phyloP scores from a whole-genome alignment of 37 sponge, comb jelly and placozoan genomes.

The Hormiphora californensis region DNA sequence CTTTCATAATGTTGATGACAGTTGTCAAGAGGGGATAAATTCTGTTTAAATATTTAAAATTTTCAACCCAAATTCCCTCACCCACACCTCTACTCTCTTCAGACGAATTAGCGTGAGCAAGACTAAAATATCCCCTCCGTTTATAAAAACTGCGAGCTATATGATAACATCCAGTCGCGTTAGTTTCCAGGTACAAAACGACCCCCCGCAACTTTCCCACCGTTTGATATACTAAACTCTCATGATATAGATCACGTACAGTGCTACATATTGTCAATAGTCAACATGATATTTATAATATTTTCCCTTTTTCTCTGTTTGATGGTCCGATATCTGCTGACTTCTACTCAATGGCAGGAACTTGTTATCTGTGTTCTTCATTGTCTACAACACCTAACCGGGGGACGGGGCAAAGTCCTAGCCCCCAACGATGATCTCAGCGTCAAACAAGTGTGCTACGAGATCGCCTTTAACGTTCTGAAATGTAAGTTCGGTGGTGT shows the following conservation, averaged over 20 bases:
- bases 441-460: conserved; percentile 47
- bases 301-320: background rate
- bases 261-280: background rate
- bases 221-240: background rate
- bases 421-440: conserved; percentile 49
- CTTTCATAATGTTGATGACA: background rate
- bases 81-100: background rate
- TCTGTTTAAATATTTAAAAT: too few relatives aligned
- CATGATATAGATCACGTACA: background rate
- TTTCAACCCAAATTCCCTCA: too few relatives aligned
- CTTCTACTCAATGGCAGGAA: background rate
- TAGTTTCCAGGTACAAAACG: conserved; percentile 8
- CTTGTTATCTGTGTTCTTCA: conserved; percentile 17
- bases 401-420: background rate
- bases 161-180: conserved; percentile 41
- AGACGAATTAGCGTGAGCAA: conserved; percentile 49
- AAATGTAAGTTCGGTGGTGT: conserved; percentile 54
- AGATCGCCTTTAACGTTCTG: conserved; percentile 41
- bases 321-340: background rate
- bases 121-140: conserved; percentile 47
- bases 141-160: conserved; percentile 28
- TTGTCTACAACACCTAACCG: conserved; percentile 38
- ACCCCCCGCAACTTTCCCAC: too few relatives aligned
- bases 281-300: background rate
- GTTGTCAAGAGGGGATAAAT: too few relatives aligned